These are phyloP conservation scores for Drosophila nikananu DNA, from an alignment of 1,140 invertebrate species.

Conservation along the genomic window DNA sequence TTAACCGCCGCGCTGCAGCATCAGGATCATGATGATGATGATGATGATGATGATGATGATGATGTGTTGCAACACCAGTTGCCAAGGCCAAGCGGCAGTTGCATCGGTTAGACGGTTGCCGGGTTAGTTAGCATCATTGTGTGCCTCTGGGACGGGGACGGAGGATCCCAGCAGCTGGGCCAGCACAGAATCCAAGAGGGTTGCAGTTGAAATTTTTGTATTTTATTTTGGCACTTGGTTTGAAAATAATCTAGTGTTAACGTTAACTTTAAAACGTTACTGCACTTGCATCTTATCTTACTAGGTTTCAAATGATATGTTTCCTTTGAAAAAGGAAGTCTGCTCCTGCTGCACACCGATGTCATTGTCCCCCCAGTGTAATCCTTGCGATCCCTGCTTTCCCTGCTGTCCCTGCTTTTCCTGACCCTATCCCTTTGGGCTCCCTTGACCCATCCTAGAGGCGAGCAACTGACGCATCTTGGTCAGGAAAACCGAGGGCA, in stretches of 20 bases:
- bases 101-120: not conserved
- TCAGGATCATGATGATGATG: constrained; percentile 1
- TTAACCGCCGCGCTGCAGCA: constrained; percentile 15
- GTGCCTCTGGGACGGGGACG: not conserved
- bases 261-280: not conserved
- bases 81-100: constrained; percentile 10
- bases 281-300: not conserved
- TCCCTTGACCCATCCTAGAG: constrained; percentile 10
- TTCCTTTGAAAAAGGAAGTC: not conserved
- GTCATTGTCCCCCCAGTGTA: not conserved
- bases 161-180: not conserved
- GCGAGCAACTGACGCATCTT: constrained; percentile 23
- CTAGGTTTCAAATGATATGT: too few relatives aligned
- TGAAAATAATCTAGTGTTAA: too few relatives aligned
- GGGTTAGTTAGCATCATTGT: not conserved
- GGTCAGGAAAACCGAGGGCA: constrained; percentile 25
- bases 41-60: not conserved
- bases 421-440: not conserved
- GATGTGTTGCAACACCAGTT: constrained; percentile 15
- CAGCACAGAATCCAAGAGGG: not conserved
- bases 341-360: not conserved
- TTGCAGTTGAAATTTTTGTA: too few relatives aligned
- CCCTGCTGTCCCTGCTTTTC: not conserved
- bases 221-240: too few relatives aligned
- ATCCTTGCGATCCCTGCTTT: not conserved